Evolutionary conservation across 2,797 vertebrate genomes (phyloP).

Genomic region (Enteromius fasciolatus): DNA sequence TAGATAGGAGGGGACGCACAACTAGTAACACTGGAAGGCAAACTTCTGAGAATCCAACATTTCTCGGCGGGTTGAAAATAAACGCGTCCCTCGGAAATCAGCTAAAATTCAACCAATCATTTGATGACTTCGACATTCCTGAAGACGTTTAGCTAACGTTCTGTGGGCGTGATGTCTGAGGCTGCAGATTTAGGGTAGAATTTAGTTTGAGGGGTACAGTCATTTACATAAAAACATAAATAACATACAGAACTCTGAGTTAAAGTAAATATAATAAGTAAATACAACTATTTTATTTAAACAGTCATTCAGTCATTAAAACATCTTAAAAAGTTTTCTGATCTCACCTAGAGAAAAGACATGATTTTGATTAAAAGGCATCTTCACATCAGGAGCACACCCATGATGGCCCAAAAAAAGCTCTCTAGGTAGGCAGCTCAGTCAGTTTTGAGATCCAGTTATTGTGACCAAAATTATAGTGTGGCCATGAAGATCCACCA

Average conservation of each 20-base stretch:
- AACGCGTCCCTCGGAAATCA: too few relatives aligned
- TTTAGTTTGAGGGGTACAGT: background rate
- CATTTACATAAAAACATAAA: background rate
- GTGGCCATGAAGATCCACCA: background rate
- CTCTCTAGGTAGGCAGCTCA: background rate
- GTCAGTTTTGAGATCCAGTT: background rate
- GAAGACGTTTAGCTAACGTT: too few relatives aligned
- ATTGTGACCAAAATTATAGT: slow-evolving; percentile 14
- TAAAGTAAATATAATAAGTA: background rate
- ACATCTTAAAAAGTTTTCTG: background rate
- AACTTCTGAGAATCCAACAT: too few relatives aligned
- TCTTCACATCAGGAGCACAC: background rate
- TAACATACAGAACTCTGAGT: background rate
- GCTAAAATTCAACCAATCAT: too few relatives aligned
- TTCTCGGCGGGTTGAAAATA: too few relatives aligned
- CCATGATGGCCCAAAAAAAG: background rate
- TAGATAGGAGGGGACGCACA: too few relatives aligned
- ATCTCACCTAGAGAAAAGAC: background rate
- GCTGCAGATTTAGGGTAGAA: background rate
- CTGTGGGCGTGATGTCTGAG: too few relatives aligned
- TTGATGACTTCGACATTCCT: too few relatives aligned
- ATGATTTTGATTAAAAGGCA: background rate
- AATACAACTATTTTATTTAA: background rate
- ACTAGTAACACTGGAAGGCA: too few relatives aligned
- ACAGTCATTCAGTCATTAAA: background rate